These are phyloP conservation scores for Stegastes partitus DNA, from an alignment of 2,113 vertebrate species.

Conservation along the genomic window DNA sequence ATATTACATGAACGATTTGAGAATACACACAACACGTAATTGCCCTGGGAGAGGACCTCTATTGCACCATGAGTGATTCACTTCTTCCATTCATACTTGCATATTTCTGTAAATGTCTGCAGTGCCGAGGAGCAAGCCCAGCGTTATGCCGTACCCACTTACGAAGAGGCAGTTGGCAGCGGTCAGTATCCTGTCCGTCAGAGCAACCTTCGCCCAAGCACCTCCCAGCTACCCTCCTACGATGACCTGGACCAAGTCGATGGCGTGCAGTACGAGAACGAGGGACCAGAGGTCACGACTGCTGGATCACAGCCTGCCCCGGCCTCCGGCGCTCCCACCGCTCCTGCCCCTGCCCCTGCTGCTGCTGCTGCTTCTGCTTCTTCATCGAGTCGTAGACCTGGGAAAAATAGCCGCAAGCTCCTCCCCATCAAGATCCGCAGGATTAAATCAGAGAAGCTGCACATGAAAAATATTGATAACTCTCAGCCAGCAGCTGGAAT, in stretches of 20 bases:
- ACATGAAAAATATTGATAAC: slow-evolving; percentile 86
- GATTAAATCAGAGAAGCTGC: slow-evolving; percentile 94
- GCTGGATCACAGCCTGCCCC: slow-evolving; percentile 36
- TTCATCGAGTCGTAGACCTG: slow-evolving; percentile 70
- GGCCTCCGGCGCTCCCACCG: rapidly evolving
- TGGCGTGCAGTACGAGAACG: slow-evolving; percentile 60
- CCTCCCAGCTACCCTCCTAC: slow-evolving; percentile 93
- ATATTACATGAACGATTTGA: no score
- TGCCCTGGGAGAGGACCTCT: no score
- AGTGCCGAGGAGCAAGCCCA: slow-evolving; percentile 76
- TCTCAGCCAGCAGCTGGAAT: slow-evolving; percentile 69
- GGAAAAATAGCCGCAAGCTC: slow-evolving; percentile 85
- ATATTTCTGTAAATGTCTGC: slow-evolving; percentile 20
- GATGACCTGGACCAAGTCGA: slow-evolving; percentile 89
- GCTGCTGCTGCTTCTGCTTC: neutral
- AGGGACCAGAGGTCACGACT: slow-evolving; percentile 39
- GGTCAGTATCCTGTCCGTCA: slow-evolving; percentile 82
- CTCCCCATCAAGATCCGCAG: slow-evolving; percentile 92
- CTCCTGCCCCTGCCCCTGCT: neutral
- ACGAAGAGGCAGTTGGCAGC: slow-evolving; percentile 91
- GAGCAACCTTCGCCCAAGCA: slow-evolving; percentile 81
- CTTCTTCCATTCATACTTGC: neutral
- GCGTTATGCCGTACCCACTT: slow-evolving; percentile 89
- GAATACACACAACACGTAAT: no score
- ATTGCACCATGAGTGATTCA: neutral